Base-by-base conservation (phyloP, 2,113 vertebrate species). In the Rostratula benghalensis region DNA sequence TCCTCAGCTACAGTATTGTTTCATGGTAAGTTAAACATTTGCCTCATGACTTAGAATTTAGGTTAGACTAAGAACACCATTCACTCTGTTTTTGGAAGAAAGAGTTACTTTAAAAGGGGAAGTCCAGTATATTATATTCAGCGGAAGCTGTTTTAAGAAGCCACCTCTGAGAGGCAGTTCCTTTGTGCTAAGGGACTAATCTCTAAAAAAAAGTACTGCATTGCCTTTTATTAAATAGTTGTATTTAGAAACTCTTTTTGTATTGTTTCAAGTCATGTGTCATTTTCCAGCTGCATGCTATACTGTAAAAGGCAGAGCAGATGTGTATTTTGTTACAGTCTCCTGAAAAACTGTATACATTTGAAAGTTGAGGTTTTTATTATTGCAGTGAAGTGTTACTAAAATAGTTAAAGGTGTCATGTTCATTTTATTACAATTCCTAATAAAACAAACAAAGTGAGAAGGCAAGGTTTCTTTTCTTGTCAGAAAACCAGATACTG, bases 121-220 rank as follows among this genome's bases (percentile, higher is more conserved):
- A 96, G 95, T 97, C 63, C 83, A 87, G 21, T 83, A 4, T 43
- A 54, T 89, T 84, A 33, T 65, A 76, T 83, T 82, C 56, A 91
- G 71, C 61, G 31, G 91, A 96, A 96, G 30, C 92, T 79, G 86
- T 64, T 96, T 96, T 87, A 67, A 89, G 81, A 91, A 89, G 77
- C 54, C 67, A 95, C 80, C 59, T 92, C 87, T 89, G 87, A 75
- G 67, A 94, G 45, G 43, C 94, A 92, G 83, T 93, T 94, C 63
- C 77, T 87, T 94, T 92, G 45, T 76, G 19, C 37, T 43, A 30
- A 73, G 41, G 77, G 90, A 57, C 15, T 76, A 53, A 65, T 33
- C 41, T 75, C 65, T 92, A 35, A 14, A 73, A 63, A 86, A 89
- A 54, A 79, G 9, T 41, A 15, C 45, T 91, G 43, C 31, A 6